phyloP scores from a whole-genome alignment of 2,113 vertebrate species.

The Amphilophus citrinellus region DNA sequence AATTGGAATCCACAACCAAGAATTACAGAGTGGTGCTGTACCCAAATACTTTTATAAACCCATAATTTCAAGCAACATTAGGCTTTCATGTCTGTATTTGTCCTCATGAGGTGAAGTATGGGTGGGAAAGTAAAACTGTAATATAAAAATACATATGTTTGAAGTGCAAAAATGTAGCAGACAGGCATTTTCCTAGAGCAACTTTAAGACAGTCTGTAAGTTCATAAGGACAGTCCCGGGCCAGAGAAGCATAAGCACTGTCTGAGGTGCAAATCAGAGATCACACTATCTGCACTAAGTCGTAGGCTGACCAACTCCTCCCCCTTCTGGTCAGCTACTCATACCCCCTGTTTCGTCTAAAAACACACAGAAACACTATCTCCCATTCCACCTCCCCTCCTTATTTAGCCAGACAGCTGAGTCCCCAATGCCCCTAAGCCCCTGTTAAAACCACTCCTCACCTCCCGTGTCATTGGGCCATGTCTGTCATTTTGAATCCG shows the following conservation, averaged over 20 bases:
- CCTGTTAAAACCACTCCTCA: slow-evolving; percentile 74
- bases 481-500: slow-evolving; percentile 82
- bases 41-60: background rate
- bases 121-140: background rate
- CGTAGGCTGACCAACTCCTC: slow-evolving; percentile 56
- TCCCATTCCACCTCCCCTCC: slow-evolving; percentile 21
- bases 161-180: background rate
- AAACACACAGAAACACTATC: slow-evolving; percentile 38
- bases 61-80: too few species aligned
- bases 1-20: background rate
- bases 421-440: slow-evolving; percentile 70
- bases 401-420: slow-evolving; percentile 64
- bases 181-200: background rate
- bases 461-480: slow-evolving; percentile 82
- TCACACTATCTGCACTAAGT: slow-evolving; percentile 23
- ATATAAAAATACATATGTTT: background rate
- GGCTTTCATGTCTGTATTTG: background rate
- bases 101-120: background rate
- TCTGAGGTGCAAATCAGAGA: slow-evolving; percentile 21
- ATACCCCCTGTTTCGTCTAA: slow-evolving; percentile 27
- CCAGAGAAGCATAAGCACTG: background rate
- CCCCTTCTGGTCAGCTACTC: slow-evolving; percentile 64
- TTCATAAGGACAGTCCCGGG: background rate
- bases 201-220: background rate
- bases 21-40: background rate